These are phyloP conservation scores for Phalloptychus januarius DNA, from an alignment of 2,797 vertebrate genomes.

Conservation along the genomic window DNA sequence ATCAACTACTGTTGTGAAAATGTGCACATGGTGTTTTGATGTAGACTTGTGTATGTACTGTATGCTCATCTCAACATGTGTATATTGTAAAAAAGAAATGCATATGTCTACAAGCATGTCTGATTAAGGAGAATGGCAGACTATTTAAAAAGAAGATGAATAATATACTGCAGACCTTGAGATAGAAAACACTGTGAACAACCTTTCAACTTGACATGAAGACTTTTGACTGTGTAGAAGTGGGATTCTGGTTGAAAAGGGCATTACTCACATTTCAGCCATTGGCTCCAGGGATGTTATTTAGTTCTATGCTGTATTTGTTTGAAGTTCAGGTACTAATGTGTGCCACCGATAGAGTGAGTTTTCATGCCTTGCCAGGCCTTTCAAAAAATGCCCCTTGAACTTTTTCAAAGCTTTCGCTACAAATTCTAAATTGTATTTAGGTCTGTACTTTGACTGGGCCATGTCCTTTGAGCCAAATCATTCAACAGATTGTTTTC, in stretches of 20 bases:
- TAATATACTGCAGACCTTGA: slow-evolving; percentile 70
- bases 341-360: background rate
- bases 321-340: slow-evolving; percentile 7
- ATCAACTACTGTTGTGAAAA: slow-evolving; percentile 57
- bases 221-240: slow-evolving; percentile 28
- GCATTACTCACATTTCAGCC: slow-evolving; percentile 42
- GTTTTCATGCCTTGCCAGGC: background rate
- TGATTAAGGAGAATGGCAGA: slow-evolving; percentile 59
- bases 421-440: background rate
- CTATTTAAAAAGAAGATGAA: slow-evolving; percentile 57
- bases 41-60: slow-evolving; percentile 59
- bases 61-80: slow-evolving; percentile 53
- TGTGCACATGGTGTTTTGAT: slow-evolving; percentile 56
- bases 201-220: slow-evolving; percentile 47
- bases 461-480: background rate
- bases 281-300: background rate
- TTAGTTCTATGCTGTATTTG: slow-evolving; percentile 4
- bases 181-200: slow-evolving; percentile 81
- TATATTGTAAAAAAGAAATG: slow-evolving; percentile 52
- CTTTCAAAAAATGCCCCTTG: background rate
- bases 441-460: background rate
- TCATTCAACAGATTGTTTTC: background rate
- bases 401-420: background rate
- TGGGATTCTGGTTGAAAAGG: slow-evolving; percentile 31
- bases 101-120: slow-evolving; percentile 78